These are phyloP conservation scores for Furnarius figulus DNA, from an alignment of 2,113 vertebrate genomes.

Conservation along the genomic window DNA sequence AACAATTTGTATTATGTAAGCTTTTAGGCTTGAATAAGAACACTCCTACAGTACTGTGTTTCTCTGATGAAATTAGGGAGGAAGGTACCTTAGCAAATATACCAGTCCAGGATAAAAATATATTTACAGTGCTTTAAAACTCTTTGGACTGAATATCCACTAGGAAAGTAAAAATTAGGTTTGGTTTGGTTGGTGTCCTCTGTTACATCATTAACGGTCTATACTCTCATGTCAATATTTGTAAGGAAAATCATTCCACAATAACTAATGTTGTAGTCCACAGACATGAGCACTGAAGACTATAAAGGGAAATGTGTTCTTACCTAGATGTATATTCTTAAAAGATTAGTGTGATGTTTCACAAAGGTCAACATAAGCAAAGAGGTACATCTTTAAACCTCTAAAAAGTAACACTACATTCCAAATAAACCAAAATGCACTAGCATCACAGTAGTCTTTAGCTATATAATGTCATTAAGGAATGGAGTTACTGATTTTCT, in stretches of 20 bases:
- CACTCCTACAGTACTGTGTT: not conserved
- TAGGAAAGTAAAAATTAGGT: not conserved
- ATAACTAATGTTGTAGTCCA: not conserved
- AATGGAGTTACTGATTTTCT: not conserved
- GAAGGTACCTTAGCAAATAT: not conserved
- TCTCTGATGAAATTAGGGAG: not conserved
- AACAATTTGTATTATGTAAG: not conserved
- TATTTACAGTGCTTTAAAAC: not conserved
- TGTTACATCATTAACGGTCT: not conserved
- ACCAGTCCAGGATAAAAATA: not conserved
- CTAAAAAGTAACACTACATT: not conserved
- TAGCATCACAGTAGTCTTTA: not conserved
- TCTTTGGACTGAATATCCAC: not conserved
- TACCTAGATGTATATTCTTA: not conserved
- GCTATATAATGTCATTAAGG: not conserved
- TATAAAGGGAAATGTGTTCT: not conserved
- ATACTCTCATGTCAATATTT: not conserved
- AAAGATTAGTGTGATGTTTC: not conserved
- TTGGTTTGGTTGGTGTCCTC: not conserved
- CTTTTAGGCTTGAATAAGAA: not conserved
- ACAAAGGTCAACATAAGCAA: not conserved
- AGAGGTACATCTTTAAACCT: not conserved
- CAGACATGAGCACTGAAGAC: not conserved
- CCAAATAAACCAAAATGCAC: not conserved
- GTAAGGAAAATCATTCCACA: not conserved